A percentile compares a stretch with the other conserved stretches of the same genome.
Conservation (phyloP, 2,797 vertebrate genomes). For the Squalus acanthias region DNA sequence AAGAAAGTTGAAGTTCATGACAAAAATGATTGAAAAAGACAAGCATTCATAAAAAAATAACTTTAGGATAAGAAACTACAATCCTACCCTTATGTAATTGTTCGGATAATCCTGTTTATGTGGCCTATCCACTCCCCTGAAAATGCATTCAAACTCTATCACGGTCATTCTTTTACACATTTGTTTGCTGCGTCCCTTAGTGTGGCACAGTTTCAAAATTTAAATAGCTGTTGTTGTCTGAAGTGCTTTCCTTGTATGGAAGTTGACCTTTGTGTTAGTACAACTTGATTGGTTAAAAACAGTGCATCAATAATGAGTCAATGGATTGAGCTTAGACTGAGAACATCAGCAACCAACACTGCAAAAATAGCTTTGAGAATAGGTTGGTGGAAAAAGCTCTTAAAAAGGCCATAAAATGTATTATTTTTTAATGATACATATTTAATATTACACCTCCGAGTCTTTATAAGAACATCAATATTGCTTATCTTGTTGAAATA, state of each 20-base stretch:
- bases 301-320: background rate
- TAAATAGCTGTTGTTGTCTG: background rate
- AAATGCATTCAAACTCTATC: background rate
- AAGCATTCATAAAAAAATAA: background rate
- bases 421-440: background rate
- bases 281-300: background rate
- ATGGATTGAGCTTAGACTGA: background rate
- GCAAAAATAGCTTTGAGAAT: background rate
- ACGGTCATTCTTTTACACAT: background rate
- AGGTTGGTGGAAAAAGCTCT: background rate
- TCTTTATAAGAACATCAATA: background rate
- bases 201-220: background rate
- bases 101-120: background rate
- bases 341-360: background rate
- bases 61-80: background rate
- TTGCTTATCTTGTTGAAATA: background rate
- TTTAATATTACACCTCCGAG: background rate
- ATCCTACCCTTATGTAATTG: background rate
- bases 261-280: background rate
- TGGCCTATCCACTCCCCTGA: background rate
- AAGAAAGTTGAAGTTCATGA: background rate
- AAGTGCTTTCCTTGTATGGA: background rate
- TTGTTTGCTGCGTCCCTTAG: background rate
- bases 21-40: background rate
- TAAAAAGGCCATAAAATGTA: background rate